These are phyloP conservation scores for Ceratina australensis DNA, from an alignment of 1,140 invertebrate species.

Conservation along the genomic window DNA sequence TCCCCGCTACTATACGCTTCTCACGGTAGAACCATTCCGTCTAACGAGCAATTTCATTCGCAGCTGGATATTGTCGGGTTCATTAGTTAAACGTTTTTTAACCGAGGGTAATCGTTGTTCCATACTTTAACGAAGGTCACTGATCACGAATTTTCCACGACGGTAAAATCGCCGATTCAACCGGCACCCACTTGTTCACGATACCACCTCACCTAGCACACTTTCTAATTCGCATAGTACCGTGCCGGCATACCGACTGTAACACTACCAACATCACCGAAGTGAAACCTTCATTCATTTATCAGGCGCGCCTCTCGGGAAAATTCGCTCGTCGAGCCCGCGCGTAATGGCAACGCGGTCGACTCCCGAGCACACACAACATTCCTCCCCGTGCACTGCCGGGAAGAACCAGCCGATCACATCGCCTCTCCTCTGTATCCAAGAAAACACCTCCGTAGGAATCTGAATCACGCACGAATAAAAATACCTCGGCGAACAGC, in stretches of 20 bases:
- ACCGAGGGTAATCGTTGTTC: background rate
- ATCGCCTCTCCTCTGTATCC: too few relatives aligned
- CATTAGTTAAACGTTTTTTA: too few relatives aligned
- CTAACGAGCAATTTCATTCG: background rate
- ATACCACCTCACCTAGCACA: constrained; percentile 40
- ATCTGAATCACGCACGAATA: constrained; percentile 11
- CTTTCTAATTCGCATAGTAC: constrained; percentile 56
- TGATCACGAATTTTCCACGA: background rate
- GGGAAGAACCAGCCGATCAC: background rate
- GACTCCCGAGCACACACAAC: background rate
- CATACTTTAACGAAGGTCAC: background rate
- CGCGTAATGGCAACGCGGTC: background rate
- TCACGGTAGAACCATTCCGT: background rate
- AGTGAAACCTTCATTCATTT: constrained; percentile 38
- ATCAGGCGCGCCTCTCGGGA: constrained; percentile 18
- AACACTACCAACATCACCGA: constrained; percentile 8
- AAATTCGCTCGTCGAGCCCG: constrained; percentile 5
- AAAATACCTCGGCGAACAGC: constrained; percentile 22
- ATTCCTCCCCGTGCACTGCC: background rate
- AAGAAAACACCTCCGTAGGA: background rate
- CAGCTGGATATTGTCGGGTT: background rate
- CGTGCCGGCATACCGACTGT: constrained; percentile 14
- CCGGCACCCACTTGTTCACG: constrained; percentile 45
- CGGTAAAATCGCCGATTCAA: background rate
- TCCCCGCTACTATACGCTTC: background rate